Conservation (phyloP, 1,140 invertebrate species). For the Drosophila kikkawai region DNA sequence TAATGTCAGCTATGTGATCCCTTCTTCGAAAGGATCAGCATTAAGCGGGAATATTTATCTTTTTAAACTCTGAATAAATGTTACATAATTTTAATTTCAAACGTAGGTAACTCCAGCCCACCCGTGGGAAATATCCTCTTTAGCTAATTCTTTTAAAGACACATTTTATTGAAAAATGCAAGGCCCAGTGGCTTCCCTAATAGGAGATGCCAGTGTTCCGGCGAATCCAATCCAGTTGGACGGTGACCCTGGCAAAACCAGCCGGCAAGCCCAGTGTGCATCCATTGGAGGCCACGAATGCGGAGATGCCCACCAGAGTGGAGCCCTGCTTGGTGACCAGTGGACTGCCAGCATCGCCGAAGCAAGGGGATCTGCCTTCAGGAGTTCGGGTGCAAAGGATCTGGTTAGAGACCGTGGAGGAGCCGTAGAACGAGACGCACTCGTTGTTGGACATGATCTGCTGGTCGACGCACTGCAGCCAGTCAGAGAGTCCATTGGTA, state of each 20-base stretch:
- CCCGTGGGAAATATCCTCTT: not conserved
- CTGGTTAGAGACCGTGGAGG: constrained; percentile 1
- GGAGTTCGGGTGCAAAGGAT: constrained; percentile 49
- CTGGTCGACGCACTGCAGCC: constrained; percentile 60
- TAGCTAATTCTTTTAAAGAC: not conserved
- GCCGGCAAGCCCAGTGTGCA: constrained; percentile 56
- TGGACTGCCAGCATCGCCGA: constrained; percentile 59
- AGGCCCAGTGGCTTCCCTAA: constrained; percentile 6
- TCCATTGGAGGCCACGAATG: constrained; percentile 41
- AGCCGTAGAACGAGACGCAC: constrained; percentile 24
- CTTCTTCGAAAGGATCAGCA: too few relatives aligned
- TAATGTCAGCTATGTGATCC: not conserved
- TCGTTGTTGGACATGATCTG: constrained; percentile 54
- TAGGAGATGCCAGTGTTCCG: constrained; percentile 44
- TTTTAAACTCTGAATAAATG: not conserved
- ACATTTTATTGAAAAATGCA: not conserved
- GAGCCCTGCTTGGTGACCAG: constrained; percentile 37
- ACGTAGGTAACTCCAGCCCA: too few relatives aligned
- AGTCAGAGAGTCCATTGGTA: constrained; percentile 7
- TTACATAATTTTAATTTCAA: not conserved
- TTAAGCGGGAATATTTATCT: not conserved
- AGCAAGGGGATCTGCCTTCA: constrained; percentile 49
- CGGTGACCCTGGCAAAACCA: constrained; percentile 55
- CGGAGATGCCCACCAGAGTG: constrained; percentile 49
- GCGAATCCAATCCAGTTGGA: constrained; percentile 52